Evolutionary conservation across 2,888 invertebrate species (phyloP), one percentile per base, ranked within the genome.

Genomic region (Boloria euphrosyne): DNA sequence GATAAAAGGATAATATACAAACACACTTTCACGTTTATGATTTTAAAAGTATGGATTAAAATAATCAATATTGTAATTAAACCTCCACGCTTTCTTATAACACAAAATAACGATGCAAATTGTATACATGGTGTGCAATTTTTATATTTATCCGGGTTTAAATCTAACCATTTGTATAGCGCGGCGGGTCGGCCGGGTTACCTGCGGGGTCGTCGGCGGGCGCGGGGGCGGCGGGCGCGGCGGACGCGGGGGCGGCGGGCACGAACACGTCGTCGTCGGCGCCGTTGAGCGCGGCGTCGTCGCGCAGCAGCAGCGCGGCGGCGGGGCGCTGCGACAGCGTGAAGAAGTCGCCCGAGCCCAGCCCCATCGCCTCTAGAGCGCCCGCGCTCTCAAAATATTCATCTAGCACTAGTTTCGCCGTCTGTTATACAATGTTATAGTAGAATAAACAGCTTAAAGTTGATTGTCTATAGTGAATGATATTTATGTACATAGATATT

Each of bases 331-430:
- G 90, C 79, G 90, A 91, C 80, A 92, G 82, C 76, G 92, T 92
- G 85, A 92, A 93, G 86, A 93, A 92, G 83, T 93, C 92, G 68
- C 92, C 92, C 67, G 91, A 90, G 61, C 92, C 92, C 67, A 87
- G 87, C 76, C 89, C 90, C 80, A 90, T 80, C 70, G 89, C 89
- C 81, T 90, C 93, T 80, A 86, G 83, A 61, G 86, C 91, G 77
- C 87, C 86, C 71, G 89, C 89, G 79, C 90, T 90, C 82, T 92
- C 92, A 80, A 97, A 97, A 87, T 96, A 96, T 87, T 97, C 97
- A 83, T 97, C 97, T 78, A 98, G 90, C 74, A 97, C 96, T 78
- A 97, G 91, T 90, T 97, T 97, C 66, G 97, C 97, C 78, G 95
- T 96, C 97, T 97, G 83, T 13, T 83, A 82, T 22, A 22, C 3